Base-by-base conservation (phyloP, 2,888 invertebrate species). In the Nineta flava region DNA sequence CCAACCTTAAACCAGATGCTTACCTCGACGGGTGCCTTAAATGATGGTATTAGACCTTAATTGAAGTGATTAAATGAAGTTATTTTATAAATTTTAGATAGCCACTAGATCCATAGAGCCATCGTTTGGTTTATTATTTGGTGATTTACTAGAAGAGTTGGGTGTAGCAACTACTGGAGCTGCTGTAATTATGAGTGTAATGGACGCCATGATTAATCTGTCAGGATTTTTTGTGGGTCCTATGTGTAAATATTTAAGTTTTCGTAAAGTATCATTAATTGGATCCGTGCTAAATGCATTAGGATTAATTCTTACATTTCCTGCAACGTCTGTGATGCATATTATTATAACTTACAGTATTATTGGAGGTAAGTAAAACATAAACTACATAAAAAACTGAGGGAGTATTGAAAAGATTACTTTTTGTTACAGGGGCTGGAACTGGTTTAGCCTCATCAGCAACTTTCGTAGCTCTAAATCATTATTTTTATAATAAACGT, bases 31-130 rank as follows among this genome's bases (percentile, higher is more conserved):
- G n/a, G n/a, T n/a, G n/a, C n/a, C n/a, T n/a, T n/a, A n/a, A n/a
- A n/a, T n/a, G n/a, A n/a, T n/a, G n/a, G n/a, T n/a, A n/a, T n/a
- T 3, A 6, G 7, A 26, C 7, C 5, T 19, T 19, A 19, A 2
- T 19, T 19, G 19, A 5, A 19, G 19, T 19, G 19, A 19, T 19
- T 4, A 19, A 19, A 19, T 19, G 19, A 26, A 26, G 15, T 35
- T 42, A 41, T 19, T 47, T 9, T 10, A 15, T 21, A 12, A 19
- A 52, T 76, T 74, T 32, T 71, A 86, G 86, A 73, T 87, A 62
- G 83, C 84, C 53, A 82, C 86, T 47, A 74, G 86, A 60, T 83
- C 85, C 19, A 73, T 87, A 60, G 87, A 87, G 64, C 85, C 86
- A 49, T 86, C 85, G 1, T 86, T 86, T 60, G 85, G 85, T 44